Evolutionary conservation across 53 echinoderm and acorn worm genomes (phyloP).

Genomic region (Zoroaster sp.): DNA sequence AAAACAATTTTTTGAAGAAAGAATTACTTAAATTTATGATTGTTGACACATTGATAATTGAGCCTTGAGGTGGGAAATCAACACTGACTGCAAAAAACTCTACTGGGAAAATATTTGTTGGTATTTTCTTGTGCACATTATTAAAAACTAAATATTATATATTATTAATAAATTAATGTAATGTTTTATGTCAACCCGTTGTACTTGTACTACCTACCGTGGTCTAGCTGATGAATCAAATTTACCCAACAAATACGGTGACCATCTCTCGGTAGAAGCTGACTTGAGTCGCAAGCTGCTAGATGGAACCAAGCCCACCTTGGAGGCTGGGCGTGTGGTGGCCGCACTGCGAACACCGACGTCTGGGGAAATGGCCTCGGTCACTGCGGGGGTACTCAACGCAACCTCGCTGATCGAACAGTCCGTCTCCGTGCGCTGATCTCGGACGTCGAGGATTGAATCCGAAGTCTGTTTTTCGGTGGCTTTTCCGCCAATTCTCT

Average conservation of each 20-base stretch:
- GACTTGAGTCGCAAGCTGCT: slow-evolving; percentile 27
- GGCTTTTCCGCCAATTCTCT: background rate
- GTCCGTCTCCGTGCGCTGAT: slow-evolving; percentile 4
- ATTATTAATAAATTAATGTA: no score
- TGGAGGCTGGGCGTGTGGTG: background rate
- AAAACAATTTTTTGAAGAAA: no score
- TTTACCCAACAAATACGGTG: slow-evolving; percentile 26
- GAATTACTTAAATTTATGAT: no score
- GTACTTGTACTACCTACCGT: background rate
- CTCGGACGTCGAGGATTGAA: background rate
- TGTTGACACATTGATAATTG: no score
- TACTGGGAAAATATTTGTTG: no score
- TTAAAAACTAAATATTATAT: no score
- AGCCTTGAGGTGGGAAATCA: no score
- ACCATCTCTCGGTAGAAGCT: background rate
- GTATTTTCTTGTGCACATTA: no score
- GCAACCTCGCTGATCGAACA: slow-evolving; percentile 3
- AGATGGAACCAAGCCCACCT: background rate
- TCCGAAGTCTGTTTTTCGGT: slow-evolving; percentile 10
- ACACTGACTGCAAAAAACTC: no score
- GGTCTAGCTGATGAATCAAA: slow-evolving; percentile 22
- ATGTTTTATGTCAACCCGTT: no score
- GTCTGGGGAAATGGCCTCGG: background rate
- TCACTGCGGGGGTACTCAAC: background rate
- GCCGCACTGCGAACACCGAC: background rate